These are phyloP conservation scores for Drosophila trichaetosa DNA, from an alignment of 2,888 invertebrate genomes.

Conservation along the genomic window DNA sequence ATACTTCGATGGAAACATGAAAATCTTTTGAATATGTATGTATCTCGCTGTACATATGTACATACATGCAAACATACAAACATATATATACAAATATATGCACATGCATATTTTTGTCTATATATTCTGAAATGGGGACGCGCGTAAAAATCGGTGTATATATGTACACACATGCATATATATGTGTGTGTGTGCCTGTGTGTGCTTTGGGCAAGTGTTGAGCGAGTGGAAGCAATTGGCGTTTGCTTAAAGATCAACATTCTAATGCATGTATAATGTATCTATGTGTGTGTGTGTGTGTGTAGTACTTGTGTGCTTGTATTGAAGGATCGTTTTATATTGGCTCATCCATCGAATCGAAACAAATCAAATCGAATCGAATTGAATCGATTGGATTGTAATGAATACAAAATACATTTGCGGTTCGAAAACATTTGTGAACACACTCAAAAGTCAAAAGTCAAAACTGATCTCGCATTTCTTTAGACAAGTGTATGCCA, in stretches of 20 bases:
- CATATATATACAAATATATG: slow-evolving; percentile 7
- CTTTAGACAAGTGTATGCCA: not conserved
- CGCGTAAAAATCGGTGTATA: slow-evolving; percentile 20
- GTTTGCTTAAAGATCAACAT: slow-evolving; percentile 29
- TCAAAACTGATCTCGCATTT: not conserved
- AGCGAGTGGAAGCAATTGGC: slow-evolving; percentile 51
- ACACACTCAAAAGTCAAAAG: not conserved
- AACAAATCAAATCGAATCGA: not conserved
- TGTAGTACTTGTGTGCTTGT: not conserved
- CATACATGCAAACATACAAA: not conserved
- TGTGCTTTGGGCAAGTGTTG: slow-evolving; percentile 43
- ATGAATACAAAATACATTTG: not conserved
- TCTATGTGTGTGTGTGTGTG: not conserved
- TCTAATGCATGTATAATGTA: not conserved
- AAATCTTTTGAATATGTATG: slow-evolving; percentile 30
- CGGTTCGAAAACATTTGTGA: not conserved
- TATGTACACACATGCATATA: not conserved
- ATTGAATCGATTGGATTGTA: not conserved
- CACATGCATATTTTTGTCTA: slow-evolving; percentile 1
- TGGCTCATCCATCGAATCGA: slow-evolving; percentile 8
- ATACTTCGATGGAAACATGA: slow-evolving; percentile 49
- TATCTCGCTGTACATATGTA: not conserved
- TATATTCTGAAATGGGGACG: slow-evolving; percentile 48
- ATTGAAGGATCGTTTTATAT: not conserved
- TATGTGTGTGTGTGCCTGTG: not conserved